Base-by-base conservation (phyloP, 2,888 invertebrate species). In the Pammene aurita region DNA sequence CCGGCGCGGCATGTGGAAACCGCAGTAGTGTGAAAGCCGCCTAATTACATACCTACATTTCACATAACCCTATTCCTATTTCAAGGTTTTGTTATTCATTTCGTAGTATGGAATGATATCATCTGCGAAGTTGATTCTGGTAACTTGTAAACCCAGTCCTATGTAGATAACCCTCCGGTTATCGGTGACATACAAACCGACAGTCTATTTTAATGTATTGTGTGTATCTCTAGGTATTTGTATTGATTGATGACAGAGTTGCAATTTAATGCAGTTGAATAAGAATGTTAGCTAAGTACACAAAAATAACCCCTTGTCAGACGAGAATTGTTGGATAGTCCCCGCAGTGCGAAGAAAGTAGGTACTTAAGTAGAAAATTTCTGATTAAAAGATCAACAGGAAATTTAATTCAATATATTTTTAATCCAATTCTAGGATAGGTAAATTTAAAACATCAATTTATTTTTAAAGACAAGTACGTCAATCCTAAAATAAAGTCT, bases 131-230 rank as follows among this genome's bases (percentile, higher is more conserved):
- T 62, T n/a, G 18, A 50, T 62, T 52, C 50, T 52, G 10, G 41
- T 62, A 50, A 62, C 38, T 62, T 35, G 38, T 62, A 52, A 62
- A 50, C 18, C 16, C 14, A 58, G 50, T 58, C 58, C 57, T 58
- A 50, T 16, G 42, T 9, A 42, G 66, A 66, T 66, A 66, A 66
- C 58, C 35, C 50, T 14, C 42, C 52, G 58, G 66, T 66, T 66
- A 66, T 66, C 66, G 50, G 18, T 58, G 58, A 38, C 58, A 52
- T n/a, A 66, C 57, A 66, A 41, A 44, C 57, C 57, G 66, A 41
- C 66, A 58, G 35, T 56, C 44, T 65, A 46, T 56, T 41, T 62
- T 62, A 62, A 65, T 46, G 26, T 14, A n/a, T 14, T 41, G 7
- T 16, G 50, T 56, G 56, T 56, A 42, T n/a, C 54, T 18, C 26